Percentiles rank a stretch among this genome's conserved stretches.
Evolutionary conservation across 2,113 vertebrate genomes (phyloP).

Genomic region (Callocephalon fimbriatum): DNA sequence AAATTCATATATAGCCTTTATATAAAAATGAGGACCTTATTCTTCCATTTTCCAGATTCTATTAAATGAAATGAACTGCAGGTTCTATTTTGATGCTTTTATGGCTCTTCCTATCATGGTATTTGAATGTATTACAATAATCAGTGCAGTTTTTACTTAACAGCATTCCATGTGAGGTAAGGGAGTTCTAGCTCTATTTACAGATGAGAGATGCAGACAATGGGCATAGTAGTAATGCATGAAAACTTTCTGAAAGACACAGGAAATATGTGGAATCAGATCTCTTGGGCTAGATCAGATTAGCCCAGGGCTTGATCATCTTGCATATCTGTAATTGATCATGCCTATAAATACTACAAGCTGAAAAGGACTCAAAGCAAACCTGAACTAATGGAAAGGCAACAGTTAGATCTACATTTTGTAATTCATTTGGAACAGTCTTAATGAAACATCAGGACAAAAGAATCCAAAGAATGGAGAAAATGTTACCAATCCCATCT

Average conservation of each 20-base stretch:
- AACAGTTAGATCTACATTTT: background rate
- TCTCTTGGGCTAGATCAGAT: background rate
- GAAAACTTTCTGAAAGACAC: background rate
- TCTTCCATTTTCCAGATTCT: background rate
- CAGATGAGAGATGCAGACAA: background rate
- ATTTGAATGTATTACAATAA: background rate
- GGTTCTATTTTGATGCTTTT: background rate
- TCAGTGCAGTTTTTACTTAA: background rate
- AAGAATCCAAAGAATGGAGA: background rate
- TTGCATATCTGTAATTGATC: background rate
- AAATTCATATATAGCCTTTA: background rate
- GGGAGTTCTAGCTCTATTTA: background rate
- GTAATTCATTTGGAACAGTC: background rate
- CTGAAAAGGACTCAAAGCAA: background rate
- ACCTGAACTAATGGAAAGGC: background rate
- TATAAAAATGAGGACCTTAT: background rate
- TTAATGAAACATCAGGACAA: background rate
- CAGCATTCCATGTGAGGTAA: background rate
- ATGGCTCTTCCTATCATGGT: background rate
- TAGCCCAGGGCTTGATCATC: background rate
- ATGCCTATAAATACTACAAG: background rate
- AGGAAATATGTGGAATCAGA: background rate
- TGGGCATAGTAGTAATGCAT: background rate
- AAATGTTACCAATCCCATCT: background rate
- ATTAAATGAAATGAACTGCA: background rate